Percentiles rank a stretch among this genome's conserved stretches.
Conservation (phyloP, 2,888 invertebrate species). For the Nyleta sp. region DNA sequence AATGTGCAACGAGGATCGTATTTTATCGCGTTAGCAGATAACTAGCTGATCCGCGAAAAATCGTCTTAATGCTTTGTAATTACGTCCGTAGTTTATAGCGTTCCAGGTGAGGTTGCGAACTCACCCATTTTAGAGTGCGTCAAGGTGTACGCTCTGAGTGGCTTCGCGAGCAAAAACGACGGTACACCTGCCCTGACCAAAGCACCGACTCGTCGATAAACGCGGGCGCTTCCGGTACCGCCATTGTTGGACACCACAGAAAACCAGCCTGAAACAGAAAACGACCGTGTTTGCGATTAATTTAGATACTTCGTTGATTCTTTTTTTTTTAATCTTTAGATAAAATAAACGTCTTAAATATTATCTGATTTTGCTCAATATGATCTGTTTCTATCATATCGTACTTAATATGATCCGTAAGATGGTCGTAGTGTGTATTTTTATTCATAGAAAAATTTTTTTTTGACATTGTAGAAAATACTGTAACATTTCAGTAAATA, state of each 20-base stretch:
- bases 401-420: too few species aligned
- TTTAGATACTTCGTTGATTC: too few species aligned
- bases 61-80: constrained; percentile 14
- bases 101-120: constrained; percentile 35
- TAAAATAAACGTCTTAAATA: too few species aligned
- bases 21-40: constrained; percentile 10
- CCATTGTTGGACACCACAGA: constrained; percentile 78
- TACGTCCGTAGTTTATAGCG: constrained; percentile 9
- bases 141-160: constrained; percentile 78
- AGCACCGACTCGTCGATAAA: constrained; percentile 78
- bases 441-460: too few species aligned
- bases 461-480: too few species aligned
- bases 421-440: too few species aligned
- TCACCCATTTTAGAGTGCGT: constrained; percentile 80
- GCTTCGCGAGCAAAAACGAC: constrained; percentile 78
- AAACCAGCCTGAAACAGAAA: constrained; percentile 77
- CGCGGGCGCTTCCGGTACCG: constrained; percentile 79
- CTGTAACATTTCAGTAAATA: too few species aligned
- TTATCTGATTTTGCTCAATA: too few species aligned
- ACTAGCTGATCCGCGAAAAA: constrained; percentile 1
- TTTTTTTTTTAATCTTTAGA: too few species aligned
- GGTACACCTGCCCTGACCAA: constrained; percentile 79
- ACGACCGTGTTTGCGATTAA: background rate
- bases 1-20: background rate
- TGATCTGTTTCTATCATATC: too few species aligned